Evolutionary conservation across 92 coral and sea anemone genomes (phyloP).

Genomic region (Palythoa grandis): DNA sequence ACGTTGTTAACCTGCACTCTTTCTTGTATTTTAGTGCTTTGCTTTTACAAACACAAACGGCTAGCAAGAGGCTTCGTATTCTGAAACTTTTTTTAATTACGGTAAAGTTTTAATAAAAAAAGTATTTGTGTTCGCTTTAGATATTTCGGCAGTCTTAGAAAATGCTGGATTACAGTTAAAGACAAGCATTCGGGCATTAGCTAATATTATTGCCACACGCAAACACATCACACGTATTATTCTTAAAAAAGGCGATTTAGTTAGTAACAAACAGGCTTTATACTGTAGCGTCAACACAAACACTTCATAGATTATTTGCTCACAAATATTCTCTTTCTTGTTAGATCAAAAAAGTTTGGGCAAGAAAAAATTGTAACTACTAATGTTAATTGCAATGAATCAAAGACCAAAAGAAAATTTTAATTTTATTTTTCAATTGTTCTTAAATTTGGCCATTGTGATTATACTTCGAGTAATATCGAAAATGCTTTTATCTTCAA

Average conservation of each 20-base stretch:
- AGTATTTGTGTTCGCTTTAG: neutral
- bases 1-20: neutral
- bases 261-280: slow-evolving; percentile 47
- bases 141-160: slow-evolving; percentile 20
- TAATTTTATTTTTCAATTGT: slow-evolving; percentile 21
- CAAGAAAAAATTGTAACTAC: neutral
- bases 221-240: slow-evolving; percentile 65
- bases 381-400: neutral
- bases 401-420: slow-evolving; percentile 1
- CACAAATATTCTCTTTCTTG: slow-evolving; percentile 56
- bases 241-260: slow-evolving; percentile 70
- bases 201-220: slow-evolving; percentile 30
- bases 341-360: neutral
- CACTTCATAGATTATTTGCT: slow-evolving; percentile 70
- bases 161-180: slow-evolving; percentile 15
- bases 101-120: neutral
- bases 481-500: slow-evolving; percentile 62
- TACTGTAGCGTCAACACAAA: slow-evolving; percentile 58
- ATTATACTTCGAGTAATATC: slow-evolving; percentile 38
- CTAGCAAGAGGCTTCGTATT: neutral
- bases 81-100: neutral
- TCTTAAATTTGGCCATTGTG: slow-evolving; percentile 27
- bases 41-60: neutral
- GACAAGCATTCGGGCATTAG: slow-evolving; percentile 50
- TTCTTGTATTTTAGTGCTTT: neutral